These are phyloP conservation scores for Diadophis punctatus DNA, from an alignment of 2,113 vertebrate species.

Conservation along the genomic window DNA sequence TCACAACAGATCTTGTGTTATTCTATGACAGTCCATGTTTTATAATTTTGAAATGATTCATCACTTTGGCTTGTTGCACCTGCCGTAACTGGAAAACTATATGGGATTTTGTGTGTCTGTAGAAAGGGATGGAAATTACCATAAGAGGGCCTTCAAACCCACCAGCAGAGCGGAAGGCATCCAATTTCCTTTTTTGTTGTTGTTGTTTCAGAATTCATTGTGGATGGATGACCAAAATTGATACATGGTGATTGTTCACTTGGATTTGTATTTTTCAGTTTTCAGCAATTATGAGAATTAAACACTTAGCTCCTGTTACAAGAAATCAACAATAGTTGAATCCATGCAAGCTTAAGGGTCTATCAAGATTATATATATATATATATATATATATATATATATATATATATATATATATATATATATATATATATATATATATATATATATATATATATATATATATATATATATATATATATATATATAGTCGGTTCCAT, in stretches of 20 bases:
- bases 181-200: background rate
- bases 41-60: background rate
- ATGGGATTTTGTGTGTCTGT: background rate
- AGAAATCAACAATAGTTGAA: background rate
- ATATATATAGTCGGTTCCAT: too few species aligned
- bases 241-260: background rate
- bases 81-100: background rate
- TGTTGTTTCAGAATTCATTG: background rate
- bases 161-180: background rate
- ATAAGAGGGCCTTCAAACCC: background rate
- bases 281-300: background rate
- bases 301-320: background rate
- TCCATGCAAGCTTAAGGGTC: background rate
- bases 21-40: background rate
- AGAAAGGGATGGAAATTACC: background rate
- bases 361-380: background rate
- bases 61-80: background rate
- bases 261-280: background rate
- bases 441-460: too few species aligned
- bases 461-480: too few species aligned
- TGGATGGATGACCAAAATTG: background rate
- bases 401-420: too few species aligned
- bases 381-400: too few species aligned
- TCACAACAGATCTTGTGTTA: background rate
- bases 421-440: too few species aligned